Conservation (phyloP, 2,888 invertebrate species). For the Conchocele bisecta region DNA sequence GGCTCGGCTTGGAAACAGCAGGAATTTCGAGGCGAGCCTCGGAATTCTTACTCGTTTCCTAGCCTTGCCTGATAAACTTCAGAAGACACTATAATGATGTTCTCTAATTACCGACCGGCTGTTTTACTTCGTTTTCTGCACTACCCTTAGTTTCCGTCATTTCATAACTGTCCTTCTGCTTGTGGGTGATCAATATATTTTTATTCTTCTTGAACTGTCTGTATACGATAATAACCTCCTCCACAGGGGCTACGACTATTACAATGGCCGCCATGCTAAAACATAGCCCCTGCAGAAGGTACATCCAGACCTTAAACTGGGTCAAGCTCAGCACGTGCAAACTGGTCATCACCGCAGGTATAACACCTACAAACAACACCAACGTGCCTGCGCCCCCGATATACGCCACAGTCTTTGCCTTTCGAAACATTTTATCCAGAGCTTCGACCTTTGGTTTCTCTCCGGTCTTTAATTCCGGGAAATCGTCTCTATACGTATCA, state of each 20-base stretch:
- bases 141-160: too few relatives aligned
- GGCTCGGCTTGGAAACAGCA: too few relatives aligned
- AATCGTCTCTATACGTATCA: constrained; percentile 66
- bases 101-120: too few relatives aligned
- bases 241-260: constrained; percentile 66
- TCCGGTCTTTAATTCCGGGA: constrained; percentile 57
- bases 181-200: too few relatives aligned
- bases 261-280: constrained; percentile 68
- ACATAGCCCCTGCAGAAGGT: constrained; percentile 64
- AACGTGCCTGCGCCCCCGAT: constrained; percentile 65
- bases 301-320: constrained; percentile 68
- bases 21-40: too few relatives aligned
- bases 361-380: constrained; percentile 62
- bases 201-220: constrained; percentile 51
- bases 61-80: too few relatives aligned
- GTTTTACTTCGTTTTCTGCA: too few relatives aligned
- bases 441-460: constrained; percentile 61
- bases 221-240: constrained; percentile 65
- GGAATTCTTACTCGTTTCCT: too few relatives aligned
- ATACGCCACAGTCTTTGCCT: constrained; percentile 67
- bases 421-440: constrained; percentile 65
- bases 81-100: too few relatives aligned
- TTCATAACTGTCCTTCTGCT: too few relatives aligned
- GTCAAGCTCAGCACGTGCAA: constrained; percentile 62
- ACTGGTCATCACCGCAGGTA: constrained; percentile 70